These are phyloP conservation scores for Corythornis cristatus DNA, from an alignment of 2,113 vertebrate species.

Conservation along the genomic window DNA sequence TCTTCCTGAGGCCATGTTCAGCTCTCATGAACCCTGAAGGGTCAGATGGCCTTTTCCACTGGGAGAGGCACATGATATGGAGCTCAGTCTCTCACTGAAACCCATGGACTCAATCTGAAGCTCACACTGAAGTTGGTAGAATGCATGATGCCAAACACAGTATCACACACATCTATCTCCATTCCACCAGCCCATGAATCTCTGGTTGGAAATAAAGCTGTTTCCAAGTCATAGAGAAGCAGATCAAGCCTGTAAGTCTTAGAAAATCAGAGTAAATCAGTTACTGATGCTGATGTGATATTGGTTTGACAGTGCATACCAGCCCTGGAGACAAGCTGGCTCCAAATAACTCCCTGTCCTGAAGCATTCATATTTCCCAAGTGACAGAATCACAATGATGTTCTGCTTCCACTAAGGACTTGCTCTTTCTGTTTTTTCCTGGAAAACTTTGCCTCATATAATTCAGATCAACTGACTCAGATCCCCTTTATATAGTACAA, in stretches of 20 bases:
- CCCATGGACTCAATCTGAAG: background rate
- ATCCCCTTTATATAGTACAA: background rate
- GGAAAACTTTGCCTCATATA: background rate
- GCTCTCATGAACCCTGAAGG: background rate
- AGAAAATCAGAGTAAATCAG: background rate
- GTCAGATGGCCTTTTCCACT: background rate
- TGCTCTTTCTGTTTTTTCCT: background rate
- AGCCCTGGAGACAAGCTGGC: background rate
- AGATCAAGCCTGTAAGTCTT: background rate
- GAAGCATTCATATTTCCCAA: background rate
- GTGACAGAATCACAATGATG: background rate
- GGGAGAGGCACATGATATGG: background rate
- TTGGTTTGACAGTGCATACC: background rate
- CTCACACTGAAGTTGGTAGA: background rate
- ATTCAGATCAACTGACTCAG: fast-evolving
- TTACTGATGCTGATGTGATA: background rate
- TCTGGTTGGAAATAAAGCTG: background rate
- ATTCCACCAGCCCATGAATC: background rate
- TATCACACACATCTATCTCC: background rate
- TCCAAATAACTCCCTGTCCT: background rate
- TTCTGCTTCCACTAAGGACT: background rate
- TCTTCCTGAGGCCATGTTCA: background rate
- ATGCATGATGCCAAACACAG: background rate
- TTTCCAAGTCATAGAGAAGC: background rate
- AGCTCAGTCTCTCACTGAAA: background rate